These are phyloP conservation scores for Ursus arctos DNA, from an alignment of 2,113 vertebrate genomes.

Conservation along the genomic window DNA sequence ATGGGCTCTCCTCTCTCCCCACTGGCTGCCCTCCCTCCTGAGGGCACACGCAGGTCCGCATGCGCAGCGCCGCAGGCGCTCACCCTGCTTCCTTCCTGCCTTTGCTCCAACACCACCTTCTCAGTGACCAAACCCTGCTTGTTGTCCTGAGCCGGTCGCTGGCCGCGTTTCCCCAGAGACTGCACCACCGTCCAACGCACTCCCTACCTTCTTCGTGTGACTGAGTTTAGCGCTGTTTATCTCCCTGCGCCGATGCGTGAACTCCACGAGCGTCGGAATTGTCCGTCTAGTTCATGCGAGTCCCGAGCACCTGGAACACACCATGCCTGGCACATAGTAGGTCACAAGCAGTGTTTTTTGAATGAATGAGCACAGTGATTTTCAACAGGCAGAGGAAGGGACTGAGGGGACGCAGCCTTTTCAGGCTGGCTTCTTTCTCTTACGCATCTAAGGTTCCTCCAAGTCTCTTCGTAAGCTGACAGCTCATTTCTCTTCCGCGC, in stretches of 20 bases:
- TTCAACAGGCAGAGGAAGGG: not conserved
- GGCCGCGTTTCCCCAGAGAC: too few relatives aligned
- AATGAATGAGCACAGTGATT: not conserved
- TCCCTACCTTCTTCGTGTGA: not conserved
- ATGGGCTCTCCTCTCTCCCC: not conserved
- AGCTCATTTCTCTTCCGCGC: too few relatives aligned
- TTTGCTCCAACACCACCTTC: not conserved
- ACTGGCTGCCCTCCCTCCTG: too few relatives aligned
- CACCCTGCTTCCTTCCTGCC: not conserved
- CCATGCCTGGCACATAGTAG: too few relatives aligned
- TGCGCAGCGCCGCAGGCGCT: too few relatives aligned
- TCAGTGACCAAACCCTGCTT: not conserved
- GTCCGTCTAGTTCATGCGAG: too few relatives aligned
- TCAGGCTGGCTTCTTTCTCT: not conserved
- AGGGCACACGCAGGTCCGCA: too few relatives aligned
- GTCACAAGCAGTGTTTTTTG: not conserved
- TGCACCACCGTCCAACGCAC: not conserved
- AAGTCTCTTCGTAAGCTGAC: too few relatives aligned
- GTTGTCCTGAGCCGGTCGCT: not conserved
- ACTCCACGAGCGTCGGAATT: too few relatives aligned
- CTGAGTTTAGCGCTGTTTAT: not conserved
- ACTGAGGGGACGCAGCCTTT: not conserved
- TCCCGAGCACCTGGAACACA: not conserved
- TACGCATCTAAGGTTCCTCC: not conserved
- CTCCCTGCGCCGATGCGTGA: not conserved